Base-by-base conservation (phyloP, 2,113 vertebrate species). In the Tachysurus vachellii region DNA sequence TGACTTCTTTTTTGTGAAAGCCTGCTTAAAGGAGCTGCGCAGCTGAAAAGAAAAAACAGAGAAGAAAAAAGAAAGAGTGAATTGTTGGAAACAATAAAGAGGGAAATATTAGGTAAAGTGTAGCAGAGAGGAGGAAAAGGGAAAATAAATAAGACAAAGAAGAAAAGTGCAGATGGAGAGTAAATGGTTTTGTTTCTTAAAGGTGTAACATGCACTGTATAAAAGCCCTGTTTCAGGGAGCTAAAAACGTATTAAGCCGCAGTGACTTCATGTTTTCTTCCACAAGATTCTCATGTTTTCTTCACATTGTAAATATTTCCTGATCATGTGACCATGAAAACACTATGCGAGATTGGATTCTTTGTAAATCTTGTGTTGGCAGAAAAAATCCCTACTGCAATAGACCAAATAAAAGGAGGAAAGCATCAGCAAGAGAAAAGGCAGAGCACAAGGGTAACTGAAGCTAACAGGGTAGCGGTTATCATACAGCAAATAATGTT, bases 11-110 rank as follows among this genome's bases (percentile, higher is more conserved):
- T 99, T 99, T 86, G 96, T 97, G 85, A 99, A 99, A 4, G 98
- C 98, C 94, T 99, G 98, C 92, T 99, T 99, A 96, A 99, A 99
- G 93, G 98, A 99, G 92, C 98, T 99, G 87, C 98, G 95, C 80
- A 99, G 93, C 98, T 99, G 96, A 89, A 95, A 70, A 44, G 3
- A 95, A 68, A 36, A 3, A 31, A 86, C 10, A 28, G 17, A 77
- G 3, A 70, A 62, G n/a, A 80, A 57, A 73, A 6, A 80, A 71
- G 31, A 28, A 83, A 53, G 59, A 19, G 31, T 26, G n/a, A 92
- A 47, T 54, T 21, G 13, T 23, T 36, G 13, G 9, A 76, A 50
- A 85, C 26, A 14, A 61, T 0, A 10, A 1, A n/a, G 5, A 5
- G 1, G 12, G 5, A 53, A 31, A 17, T 9, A 14, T 66, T 53